Evolutionary conservation across 2,888 invertebrate genomes (phyloP), one percentile per base, ranked within the genome.

Genomic region (Nematopogon swammerdamellus): DNA sequence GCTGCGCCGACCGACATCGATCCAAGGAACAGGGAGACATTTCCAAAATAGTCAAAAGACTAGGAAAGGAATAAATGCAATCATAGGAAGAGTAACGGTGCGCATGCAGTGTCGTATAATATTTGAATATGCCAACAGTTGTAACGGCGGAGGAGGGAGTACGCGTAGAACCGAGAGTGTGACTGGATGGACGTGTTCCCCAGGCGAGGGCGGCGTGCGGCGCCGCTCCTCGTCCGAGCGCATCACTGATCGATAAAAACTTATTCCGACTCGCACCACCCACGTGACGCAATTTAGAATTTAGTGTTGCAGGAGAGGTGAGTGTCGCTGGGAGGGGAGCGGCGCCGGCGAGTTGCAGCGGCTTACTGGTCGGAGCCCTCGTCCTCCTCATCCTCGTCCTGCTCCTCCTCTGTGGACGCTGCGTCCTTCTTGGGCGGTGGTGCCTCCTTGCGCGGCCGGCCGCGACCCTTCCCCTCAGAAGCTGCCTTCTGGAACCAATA

Each of bases 321-420:
- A 4, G 14, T 36, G 36, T 14, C 3, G 36, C 8, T 3, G 3
- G 36, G 36, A 14, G 6, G 45, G 19, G 42, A 29, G 30, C 47
- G 18, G 14, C 14, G 29, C 45, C n/a, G 43, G 45, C 11, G 25
- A n/a, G n/a, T n/a, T n/a, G n/a, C n/a, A n/a, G 11, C 25, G 18
- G 63, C 64, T 74, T 76, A 80, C 70, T 80, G 75, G 66, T 80
- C 80, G 58, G 80, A 80, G 57, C 72, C 80, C 54, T 80, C 79
- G 47, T 60, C 60, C 3, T 80, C 79, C 19, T 79, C 80, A 44
- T 80, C 79, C 53, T 81, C 79, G 45, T 80, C 80, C 50, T 79
- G 76, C 59, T 81, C 77, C 56, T 81, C 80, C 56, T 80, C 80
- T 50, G 75, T 64, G 42, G 79, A 74, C 36, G 71, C 72, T 14